Conservation (phyloP, 2,888 invertebrate genomes). For the Hipparchia sbordonii region DNA sequence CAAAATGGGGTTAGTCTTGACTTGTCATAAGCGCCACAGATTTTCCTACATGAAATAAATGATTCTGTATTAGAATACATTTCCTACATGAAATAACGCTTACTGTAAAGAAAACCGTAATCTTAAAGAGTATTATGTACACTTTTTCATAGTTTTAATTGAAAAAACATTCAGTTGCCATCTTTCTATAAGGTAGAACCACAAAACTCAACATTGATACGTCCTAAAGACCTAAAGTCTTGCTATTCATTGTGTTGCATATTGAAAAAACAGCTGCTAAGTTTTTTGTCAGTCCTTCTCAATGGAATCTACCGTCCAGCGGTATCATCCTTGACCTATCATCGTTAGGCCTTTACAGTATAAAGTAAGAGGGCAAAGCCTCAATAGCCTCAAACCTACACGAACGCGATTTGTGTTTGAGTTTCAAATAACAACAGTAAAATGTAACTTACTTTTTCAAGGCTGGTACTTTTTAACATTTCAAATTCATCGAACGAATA, state of each 20-base stretch:
- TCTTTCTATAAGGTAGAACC: too few relatives aligned
- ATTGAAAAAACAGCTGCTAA: not conserved
- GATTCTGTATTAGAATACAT: not conserved
- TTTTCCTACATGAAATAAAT: not conserved
- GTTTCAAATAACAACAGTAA: not conserved
- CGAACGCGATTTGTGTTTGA: not conserved
- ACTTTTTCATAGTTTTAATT: too few relatives aligned
- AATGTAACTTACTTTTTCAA: constrained; percentile 58
- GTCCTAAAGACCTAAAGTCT: too few relatives aligned
- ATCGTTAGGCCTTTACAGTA: not conserved
- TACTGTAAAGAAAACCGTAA: not conserved
- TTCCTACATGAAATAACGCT: not conserved
- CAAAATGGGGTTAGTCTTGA: too few relatives aligned
- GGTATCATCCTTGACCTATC: not conserved
- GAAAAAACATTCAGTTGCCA: too few relatives aligned
- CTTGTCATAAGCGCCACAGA: too few relatives aligned
- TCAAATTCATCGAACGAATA: constrained; percentile 68
- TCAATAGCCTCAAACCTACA: too few relatives aligned
- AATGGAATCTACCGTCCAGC: not conserved
- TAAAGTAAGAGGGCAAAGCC: too few relatives aligned
- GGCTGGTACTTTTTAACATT: constrained; percentile 73
- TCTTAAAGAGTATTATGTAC: too few relatives aligned
- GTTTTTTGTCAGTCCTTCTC: not conserved
- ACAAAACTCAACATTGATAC: too few relatives aligned
- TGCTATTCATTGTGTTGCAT: not conserved